Evolutionary conservation across 2,113 vertebrate species (phyloP), one percentile per base, ranked within the genome.

Genomic region (Gadus chalcogrammus): DNA sequence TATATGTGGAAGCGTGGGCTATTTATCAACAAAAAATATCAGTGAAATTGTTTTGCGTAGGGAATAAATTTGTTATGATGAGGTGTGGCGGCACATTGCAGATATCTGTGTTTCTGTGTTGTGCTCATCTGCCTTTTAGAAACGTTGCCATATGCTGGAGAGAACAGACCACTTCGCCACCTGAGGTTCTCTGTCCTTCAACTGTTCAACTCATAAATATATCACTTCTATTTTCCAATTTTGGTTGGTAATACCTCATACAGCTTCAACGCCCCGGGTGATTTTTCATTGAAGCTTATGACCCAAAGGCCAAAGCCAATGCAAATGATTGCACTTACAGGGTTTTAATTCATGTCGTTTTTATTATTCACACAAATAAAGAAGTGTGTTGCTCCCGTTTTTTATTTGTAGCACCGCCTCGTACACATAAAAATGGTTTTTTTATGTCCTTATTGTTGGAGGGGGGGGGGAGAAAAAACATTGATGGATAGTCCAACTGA

Each of bases 341-440:
- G n/a, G 91, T 91, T 94, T 93, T 93, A 92, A 94, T 95, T 95
- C 94, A 95, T 94, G 42, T 48, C 93, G 93, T 89, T 89, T 94
- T 95, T 95, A 95, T 94, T 94, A 93, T 93, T 92, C 91, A 91
- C 91, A 93, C 93, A 94, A 93, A 95, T 95, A 95, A 95, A 96
- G 93, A 93, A 76, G 93, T 94, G 93, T 94, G 93, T 92, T 93
- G 93, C 93, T 95, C 93, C 85, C 16, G 55, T 85, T 91, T 88
- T 96, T 95, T 95, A 96, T 95, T 95, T 94, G 94, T 91, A 92
- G 93, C 93, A 90, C 93, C 94, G 91, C 93, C 94, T 93, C 91
- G 89, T 93, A 89, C 90, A 95, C 91, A 93, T 95, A 94, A 94
- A 96, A 95, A 90, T 94, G 91, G 92, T 75, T 48, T 48, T 93